Conservation (phyloP, 2,888 invertebrate genomes). For the Hemaris fuciformis region DNA sequence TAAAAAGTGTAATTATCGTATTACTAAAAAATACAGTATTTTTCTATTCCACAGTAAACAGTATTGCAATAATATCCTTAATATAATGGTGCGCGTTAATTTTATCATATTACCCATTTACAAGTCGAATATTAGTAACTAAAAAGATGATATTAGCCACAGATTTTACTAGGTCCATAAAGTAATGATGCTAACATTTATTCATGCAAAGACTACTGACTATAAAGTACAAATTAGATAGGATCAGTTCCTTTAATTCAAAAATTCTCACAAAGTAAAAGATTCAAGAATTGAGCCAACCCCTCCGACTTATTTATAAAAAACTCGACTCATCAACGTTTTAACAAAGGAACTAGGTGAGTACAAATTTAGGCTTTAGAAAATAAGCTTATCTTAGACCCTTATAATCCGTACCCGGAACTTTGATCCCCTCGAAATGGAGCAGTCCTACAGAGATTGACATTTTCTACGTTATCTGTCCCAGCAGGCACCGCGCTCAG, state of each 20-base stretch:
- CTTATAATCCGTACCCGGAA: slow-evolving; percentile 77
- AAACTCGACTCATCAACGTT: slow-evolving; percentile 47
- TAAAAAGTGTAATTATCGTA: no score
- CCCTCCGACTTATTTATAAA: slow-evolving; percentile 35
- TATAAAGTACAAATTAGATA: neutral
- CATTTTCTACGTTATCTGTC: slow-evolving; percentile 73
- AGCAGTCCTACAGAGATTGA: slow-evolving; percentile 72
- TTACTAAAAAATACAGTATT: no score
- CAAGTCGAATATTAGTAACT: no score
- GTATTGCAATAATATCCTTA: no score
- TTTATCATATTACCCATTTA: no score
- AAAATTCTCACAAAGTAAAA: neutral
- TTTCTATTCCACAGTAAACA: no score
- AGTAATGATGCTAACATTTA: neutral
- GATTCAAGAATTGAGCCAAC: slow-evolving; percentile 12
- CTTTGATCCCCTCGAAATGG: slow-evolving; percentile 76
- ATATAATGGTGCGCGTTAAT: no score
- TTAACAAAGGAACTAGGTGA: slow-evolving; percentile 58
- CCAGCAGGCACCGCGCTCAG: slow-evolving; percentile 59
- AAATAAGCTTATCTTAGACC: slow-evolving; percentile 78
- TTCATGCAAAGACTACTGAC: neutral
- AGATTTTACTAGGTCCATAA: neutral
- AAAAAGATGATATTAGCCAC: neutral
- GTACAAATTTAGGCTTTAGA: slow-evolving; percentile 71
- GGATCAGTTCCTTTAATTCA: neutral